Percentiles rank a stretch among this genome's conserved stretches.
Evolutionary conservation across 2,797 vertebrate species (phyloP).

Genomic region (Halcyon leucocephala): DNA sequence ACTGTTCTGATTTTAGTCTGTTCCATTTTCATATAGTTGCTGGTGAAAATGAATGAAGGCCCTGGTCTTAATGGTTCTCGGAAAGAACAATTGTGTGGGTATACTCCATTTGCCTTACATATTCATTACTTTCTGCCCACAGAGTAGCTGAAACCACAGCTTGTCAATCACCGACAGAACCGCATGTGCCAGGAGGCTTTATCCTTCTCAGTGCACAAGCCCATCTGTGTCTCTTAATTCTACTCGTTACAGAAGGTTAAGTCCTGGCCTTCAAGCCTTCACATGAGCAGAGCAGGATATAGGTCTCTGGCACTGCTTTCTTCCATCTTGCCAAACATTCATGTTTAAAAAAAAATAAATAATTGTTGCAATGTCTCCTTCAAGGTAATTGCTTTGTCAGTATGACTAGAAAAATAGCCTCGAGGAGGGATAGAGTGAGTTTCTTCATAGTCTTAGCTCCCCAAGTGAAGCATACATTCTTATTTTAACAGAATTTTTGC

Average conservation of each 20-base stretch:
- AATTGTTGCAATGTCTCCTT: background rate
- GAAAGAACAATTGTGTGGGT: background rate
- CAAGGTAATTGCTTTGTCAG: background rate
- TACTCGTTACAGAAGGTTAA: slow-evolving; percentile 29
- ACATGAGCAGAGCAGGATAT: background rate
- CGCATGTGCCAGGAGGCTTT: background rate
- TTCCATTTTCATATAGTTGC: background rate
- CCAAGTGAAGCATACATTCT: background rate
- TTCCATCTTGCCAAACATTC: background rate
- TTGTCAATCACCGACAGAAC: background rate
- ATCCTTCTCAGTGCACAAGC: slow-evolving; percentile 22
- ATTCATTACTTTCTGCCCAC: background rate
- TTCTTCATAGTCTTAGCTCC: background rate
- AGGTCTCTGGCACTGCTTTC: background rate
- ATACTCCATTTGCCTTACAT: background rate
- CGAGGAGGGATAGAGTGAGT: background rate
- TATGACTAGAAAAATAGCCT: background rate
- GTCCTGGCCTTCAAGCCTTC: slow-evolving; percentile 21
- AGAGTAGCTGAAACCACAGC: background rate
- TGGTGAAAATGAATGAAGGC: background rate
- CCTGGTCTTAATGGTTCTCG: background rate
- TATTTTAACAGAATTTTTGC: background rate
- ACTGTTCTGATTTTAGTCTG: background rate
- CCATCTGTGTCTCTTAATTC: slow-evolving; percentile 54
- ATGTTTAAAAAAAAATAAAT: background rate